Percentiles rank a stretch among this genome's conserved stretches.
phyloP scores from a whole-genome alignment of 2,113 vertebrate genomes.

The Ailurus styani region DNA sequence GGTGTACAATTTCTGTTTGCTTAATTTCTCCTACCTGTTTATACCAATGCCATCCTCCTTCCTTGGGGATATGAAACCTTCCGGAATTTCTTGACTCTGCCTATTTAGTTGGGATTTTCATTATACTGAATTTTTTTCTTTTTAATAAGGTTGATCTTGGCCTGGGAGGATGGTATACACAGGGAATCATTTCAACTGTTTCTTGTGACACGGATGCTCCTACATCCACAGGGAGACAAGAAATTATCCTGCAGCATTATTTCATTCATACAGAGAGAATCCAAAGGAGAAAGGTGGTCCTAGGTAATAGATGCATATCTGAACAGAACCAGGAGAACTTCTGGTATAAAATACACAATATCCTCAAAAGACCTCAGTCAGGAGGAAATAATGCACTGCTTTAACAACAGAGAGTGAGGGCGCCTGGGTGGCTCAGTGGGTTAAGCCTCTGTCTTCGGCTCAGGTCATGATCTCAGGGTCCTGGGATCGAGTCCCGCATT shows the following conservation, averaged over 20 bases:
- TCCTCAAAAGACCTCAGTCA: background rate
- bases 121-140: background rate
- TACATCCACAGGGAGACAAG: background rate
- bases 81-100: constrained; percentile 57
- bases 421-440: too few species aligned
- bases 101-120: constrained; percentile 28
- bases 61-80: constrained; percentile 25
- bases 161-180: background rate
- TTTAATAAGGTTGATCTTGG: background rate
- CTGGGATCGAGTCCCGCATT: too few species aligned
- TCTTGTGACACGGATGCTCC: background rate
- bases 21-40: constrained; percentile 38
- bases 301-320: background rate
- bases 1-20: constrained; percentile 30
- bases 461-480: too few species aligned
- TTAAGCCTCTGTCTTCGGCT: too few species aligned
- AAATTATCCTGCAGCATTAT: background rate
- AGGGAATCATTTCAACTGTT: background rate
- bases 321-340: background rate
- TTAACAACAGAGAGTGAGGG: background rate
- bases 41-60: constrained; percentile 45
- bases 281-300: background rate
- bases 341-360: background rate
- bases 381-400: background rate
- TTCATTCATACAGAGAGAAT: background rate